phyloP scores from a whole-genome alignment of 2,113 vertebrate genomes.

The Petroica traversi region DNA sequence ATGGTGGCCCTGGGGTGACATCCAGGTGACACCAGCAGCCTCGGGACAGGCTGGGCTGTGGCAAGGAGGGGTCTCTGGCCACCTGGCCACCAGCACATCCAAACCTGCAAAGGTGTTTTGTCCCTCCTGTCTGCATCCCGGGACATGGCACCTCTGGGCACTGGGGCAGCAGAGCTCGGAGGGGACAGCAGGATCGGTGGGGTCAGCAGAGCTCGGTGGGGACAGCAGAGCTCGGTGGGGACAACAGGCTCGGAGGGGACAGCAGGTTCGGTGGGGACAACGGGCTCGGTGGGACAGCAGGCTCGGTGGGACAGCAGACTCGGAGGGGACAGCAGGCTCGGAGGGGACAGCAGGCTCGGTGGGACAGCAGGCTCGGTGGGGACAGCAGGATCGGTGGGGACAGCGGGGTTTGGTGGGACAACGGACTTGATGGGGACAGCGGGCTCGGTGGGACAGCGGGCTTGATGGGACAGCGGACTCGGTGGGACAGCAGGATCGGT shows the following conservation, averaged over 20 bases:
- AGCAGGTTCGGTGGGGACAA: not conserved
- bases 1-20: not conserved
- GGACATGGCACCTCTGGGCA: fast-evolving
- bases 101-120: not conserved
- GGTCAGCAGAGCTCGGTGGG: fast-evolving
- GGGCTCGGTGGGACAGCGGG: too few species aligned
- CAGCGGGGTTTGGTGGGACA: too few species aligned
- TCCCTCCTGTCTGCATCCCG: fast-evolving
- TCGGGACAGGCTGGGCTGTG: fast-evolving
- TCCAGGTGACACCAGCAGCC: fast-evolving
- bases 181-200: too few species aligned
- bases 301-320: not conserved
- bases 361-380: too few species aligned
- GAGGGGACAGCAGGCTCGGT: too few species aligned
- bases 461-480: too few species aligned
- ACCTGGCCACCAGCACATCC: fast-evolving
- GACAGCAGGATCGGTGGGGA: too few species aligned
- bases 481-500: too few species aligned
- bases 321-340: not conserved
- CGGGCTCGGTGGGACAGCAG: not conserved
- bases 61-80: fast-evolving
- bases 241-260: not conserved
- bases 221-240: not conserved
- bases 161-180: fast-evolving
- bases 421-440: too few species aligned